Evolutionary conservation across 1,140 invertebrate species (phyloP).

Genomic region (Lordiphosa stackelbergi): DNA sequence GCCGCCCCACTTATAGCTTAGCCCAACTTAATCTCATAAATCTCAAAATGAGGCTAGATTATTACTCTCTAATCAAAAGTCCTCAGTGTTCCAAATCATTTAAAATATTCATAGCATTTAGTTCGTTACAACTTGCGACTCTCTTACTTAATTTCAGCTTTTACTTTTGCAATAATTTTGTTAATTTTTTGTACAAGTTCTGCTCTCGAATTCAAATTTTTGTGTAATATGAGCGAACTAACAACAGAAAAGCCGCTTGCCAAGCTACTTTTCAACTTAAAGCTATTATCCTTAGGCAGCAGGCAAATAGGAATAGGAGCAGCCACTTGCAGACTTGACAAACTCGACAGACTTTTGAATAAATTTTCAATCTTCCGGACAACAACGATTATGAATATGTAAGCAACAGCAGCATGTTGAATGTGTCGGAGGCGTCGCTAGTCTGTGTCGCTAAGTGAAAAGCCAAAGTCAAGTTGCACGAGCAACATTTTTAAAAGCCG

Average conservation of each 20-base stretch:
- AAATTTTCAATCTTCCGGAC: constrained; percentile 65
- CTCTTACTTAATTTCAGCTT: constrained; percentile 29
- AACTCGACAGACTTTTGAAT: constrained; percentile 68
- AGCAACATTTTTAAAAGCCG: constrained; percentile 68
- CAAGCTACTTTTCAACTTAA: constrained; percentile 68
- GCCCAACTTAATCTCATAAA: too few species aligned
- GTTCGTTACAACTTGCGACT: constrained; percentile 11
- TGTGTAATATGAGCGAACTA: constrained; percentile 37
- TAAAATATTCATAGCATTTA: constrained; percentile 27
- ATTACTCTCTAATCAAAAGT: constrained; percentile 1
- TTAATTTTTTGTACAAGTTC: not conserved
- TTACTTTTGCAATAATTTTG: constrained; percentile 18
- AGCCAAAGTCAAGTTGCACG: constrained; percentile 57
- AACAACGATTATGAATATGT: constrained; percentile 66
- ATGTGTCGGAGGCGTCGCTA: constrained; percentile 41
- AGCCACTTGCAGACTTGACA: constrained; percentile 53
- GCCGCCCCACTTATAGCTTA: too few species aligned
- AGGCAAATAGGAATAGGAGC: constrained; percentile 10
- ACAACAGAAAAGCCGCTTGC: constrained; percentile 56
- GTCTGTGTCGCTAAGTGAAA: constrained; percentile 57
- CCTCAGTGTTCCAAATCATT: constrained; percentile 17
- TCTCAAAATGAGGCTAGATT: too few species aligned
- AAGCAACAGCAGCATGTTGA: constrained; percentile 54
- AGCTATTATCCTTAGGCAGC: constrained; percentile 53
- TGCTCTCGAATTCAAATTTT: constrained; percentile 25